Base-by-base conservation (phyloP, 2,797 vertebrate species). In the Jordanella pulchra region DNA sequence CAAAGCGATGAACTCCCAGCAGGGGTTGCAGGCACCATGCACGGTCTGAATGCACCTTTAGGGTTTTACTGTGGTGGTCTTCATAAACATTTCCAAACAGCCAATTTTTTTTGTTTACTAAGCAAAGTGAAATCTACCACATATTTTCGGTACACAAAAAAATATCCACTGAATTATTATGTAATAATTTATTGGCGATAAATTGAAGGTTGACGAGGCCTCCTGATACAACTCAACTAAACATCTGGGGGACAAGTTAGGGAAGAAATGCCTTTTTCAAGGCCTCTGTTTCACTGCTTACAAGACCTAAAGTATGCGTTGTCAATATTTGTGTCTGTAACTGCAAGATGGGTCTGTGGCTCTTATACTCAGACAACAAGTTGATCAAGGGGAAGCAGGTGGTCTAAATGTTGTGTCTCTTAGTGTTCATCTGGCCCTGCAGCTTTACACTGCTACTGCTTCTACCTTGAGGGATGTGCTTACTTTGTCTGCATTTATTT, bases 301-400 rank as follows among this genome's bases (percentile, higher is more conserved):
- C 39, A 63, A 25, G n/a, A 44, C 60, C 42, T 23, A 42, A n/a
- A 63, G 60, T 42, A n/a, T 63, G n/a, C 0, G 2, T 63, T 63
- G 60, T 63, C 23, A 63, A 63, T 44, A 44, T 63, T 63, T 42
- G 13, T 63, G 60, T 63, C 60, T 63, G 60, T 17, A 44, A 25
- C 13, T 63, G 15, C 35, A 17, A 25, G 39, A 3, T n/a, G 15
- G n/a, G 7, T 1, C 23, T 42, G 23, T 25, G 23, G 14, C 12
- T 13, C 3, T 42, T 42, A 25, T 15, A 23, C 35, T 63, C 35
- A 25, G n/a, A 15, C 23, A 12, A 35, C 23, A 39, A n/a, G 21
- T 12, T 2, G 11, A 25, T 42, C 35, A 63, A 63, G 35, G 35
- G 23, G 39, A 44, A 61, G 58, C 35, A 63, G 60, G 12, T 63